These are phyloP conservation scores for Prunella strophiata DNA, from an alignment of 2,797 vertebrate species.

Conservation along the genomic window DNA sequence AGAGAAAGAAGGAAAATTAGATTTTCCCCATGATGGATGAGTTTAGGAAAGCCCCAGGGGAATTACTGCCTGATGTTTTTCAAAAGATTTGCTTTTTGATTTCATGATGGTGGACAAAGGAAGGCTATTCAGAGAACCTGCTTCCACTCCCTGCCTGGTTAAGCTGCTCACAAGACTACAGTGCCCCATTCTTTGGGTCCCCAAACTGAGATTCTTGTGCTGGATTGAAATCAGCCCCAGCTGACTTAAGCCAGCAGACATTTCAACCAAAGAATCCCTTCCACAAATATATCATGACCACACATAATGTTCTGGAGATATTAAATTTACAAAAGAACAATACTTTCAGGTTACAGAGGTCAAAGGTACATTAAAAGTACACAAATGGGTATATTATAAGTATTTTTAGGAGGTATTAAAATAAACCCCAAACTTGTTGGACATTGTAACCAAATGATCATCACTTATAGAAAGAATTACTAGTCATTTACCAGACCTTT, in stretches of 20 bases:
- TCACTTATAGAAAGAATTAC: background rate
- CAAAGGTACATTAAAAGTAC: background rate
- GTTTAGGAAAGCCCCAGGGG: slow-evolving; percentile 31
- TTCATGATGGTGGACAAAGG: slow-evolving; percentile 48
- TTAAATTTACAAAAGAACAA: background rate
- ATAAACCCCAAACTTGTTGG: background rate
- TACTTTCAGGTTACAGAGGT: background rate
- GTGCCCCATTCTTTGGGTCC: slow-evolving; percentile 6
- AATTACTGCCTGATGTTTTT: slow-evolving; percentile 42
- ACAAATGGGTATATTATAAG: background rate
- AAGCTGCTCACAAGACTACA: slow-evolving; percentile 17
- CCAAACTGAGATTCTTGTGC: background rate
- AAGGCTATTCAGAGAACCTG: slow-evolving; percentile 45
- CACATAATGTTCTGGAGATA: slow-evolving; percentile 6
- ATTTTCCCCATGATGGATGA: slow-evolving; percentile 56
- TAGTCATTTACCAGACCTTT: background rate
- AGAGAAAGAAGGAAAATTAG: slow-evolving; percentile 53
- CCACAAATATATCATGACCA: background rate
- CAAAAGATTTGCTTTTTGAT: slow-evolving; percentile 53
- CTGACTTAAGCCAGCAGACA: slow-evolving; percentile 35
- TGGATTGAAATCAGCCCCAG: slow-evolving; percentile 12
- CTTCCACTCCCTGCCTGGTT: background rate
- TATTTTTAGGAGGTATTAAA: background rate
- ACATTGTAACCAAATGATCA: background rate
- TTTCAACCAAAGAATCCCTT: background rate